phyloP scores from a whole-genome alignment of 2,888 invertebrate genomes.

The Xanthorhoe spadicearia region DNA sequence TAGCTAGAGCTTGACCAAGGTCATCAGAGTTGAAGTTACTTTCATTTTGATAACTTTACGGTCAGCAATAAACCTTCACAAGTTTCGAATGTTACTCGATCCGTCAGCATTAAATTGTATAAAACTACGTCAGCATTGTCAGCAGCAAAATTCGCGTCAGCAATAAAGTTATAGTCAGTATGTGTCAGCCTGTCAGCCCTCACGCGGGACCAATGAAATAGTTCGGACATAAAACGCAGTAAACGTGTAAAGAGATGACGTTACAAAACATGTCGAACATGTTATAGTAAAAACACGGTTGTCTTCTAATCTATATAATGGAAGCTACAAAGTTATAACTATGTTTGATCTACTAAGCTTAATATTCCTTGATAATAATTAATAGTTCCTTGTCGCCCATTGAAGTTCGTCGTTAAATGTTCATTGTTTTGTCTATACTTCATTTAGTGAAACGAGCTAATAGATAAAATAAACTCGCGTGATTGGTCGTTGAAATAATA shows the following conservation, averaged over 20 bases:
- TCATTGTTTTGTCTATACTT: too few relatives aligned
- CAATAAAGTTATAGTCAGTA: constrained; percentile 1
- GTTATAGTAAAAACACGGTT: too few relatives aligned
- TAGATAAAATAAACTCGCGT: too few relatives aligned
- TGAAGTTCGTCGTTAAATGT: too few relatives aligned
- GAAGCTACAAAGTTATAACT: too few relatives aligned
- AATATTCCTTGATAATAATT: too few relatives aligned
- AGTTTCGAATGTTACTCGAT: neutral
- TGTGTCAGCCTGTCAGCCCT: too few relatives aligned
- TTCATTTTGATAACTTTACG: constrained; percentile 24
- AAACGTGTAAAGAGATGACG: neutral
- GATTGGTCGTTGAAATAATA: too few relatives aligned
- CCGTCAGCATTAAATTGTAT: neutral
- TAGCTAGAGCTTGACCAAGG: neutral
- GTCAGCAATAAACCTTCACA: constrained; percentile 4
- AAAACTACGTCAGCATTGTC: constrained; percentile 9
- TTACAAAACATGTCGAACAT: neutral
- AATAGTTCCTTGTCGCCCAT: too few relatives aligned
- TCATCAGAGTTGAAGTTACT: constrained; percentile 24
- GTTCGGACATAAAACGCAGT: neutral
- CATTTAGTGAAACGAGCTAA: too few relatives aligned
- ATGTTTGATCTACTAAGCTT: too few relatives aligned
- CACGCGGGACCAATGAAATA: neutral
- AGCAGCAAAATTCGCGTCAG: neutral
- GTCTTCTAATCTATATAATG: too few relatives aligned